Conservation (phyloP, 2,888 invertebrate species). For the Morpho helenor region DNA sequence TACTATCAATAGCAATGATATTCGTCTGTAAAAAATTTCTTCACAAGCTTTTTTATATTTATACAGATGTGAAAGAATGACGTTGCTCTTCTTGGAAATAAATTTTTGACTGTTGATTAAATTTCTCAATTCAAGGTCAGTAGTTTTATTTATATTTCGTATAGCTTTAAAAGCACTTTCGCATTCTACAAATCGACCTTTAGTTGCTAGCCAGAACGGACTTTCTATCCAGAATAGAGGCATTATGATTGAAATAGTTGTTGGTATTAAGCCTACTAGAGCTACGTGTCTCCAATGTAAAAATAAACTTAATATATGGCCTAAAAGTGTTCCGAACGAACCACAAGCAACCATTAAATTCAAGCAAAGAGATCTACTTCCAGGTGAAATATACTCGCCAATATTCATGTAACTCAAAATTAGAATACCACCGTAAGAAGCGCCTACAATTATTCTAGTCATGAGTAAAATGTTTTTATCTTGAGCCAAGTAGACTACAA, state of each 20-base stretch:
- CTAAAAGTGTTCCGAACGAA: constrained; percentile 12
- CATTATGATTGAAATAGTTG: constrained; percentile 14
- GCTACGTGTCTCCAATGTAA: constrained; percentile 25
- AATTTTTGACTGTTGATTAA: constrained; percentile 18
- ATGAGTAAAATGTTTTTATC: constrained; percentile 14
- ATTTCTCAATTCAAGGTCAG: constrained; percentile 23
- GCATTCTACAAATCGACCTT: constrained; percentile 24
- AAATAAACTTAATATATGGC: constrained; percentile 21
- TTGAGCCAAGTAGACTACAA: constrained; percentile 24
- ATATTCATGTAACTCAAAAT: constrained; percentile 14
- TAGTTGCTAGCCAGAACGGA: constrained; percentile 25
- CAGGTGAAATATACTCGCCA: constrained; percentile 22
- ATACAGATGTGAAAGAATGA: not conserved
- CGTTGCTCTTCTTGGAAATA: not conserved
- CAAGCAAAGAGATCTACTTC: constrained; percentile 18
- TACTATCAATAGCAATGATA: constrained; percentile 12
- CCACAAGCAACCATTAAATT: constrained; percentile 19
- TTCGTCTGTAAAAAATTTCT: constrained; percentile 24
- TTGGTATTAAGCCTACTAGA: constrained; percentile 20
- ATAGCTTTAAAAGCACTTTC: constrained; percentile 17
- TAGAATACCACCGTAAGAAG: constrained; percentile 19
- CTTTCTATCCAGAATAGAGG: constrained; percentile 27
- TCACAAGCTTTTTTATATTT: constrained; percentile 18
- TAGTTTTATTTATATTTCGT: constrained; percentile 4
- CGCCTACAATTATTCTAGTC: constrained; percentile 22